Evolutionary conservation across 2,113 vertebrate genomes (phyloP), one percentile per base, ranked within the genome.

Genomic region (Phodopus roborovskii): DNA sequence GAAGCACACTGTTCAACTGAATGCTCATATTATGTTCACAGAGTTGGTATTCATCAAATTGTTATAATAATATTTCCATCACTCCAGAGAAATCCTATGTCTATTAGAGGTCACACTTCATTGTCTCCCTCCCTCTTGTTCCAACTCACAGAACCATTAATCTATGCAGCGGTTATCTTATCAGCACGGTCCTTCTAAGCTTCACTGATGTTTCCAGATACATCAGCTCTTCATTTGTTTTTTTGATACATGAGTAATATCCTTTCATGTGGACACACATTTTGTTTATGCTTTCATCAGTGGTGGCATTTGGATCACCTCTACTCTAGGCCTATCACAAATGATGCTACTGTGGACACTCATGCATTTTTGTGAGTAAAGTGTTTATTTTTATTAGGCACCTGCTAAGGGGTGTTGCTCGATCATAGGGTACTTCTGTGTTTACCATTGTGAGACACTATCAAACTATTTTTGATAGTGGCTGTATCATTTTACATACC

Each of bases 51-150:
- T 64, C n/a, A 50, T 66, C 12, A 50, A 30, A 66, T 93, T 62
- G 83, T 24, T 53, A 24, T 79, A 58, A 74, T 71, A 79, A 70
- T 36, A 84, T n/a, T 92, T 94, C 82, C 33, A 82, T 93, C 19
- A 16, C 26, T 15, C 5, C 2, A 78, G 74, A 93, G 48, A 78
- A 86, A 73, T 16, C 5, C 10, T 16, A 5, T 53, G 7, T 39
- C n/a, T 48, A 82, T 26, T 19, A 83, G 68, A 53, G 77, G 20
- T 45, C 60, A n/a, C 3, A 77, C 24, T 30, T 58, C 20, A 58
- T 15, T 56, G 42, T 5, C 22, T 3, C 5, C 6, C 48, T 16
- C 39, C 1, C 10, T 16, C 39, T 68, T 56, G 8, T 26, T n/a
- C 53, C 62, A 92, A 30, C 33, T 94, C 17, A 58, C 48, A 24